Evolutionary conservation across 2,888 invertebrate species (phyloP), one percentile per base, ranked within the genome.

Genomic region (Drosophila prostipennis): DNA sequence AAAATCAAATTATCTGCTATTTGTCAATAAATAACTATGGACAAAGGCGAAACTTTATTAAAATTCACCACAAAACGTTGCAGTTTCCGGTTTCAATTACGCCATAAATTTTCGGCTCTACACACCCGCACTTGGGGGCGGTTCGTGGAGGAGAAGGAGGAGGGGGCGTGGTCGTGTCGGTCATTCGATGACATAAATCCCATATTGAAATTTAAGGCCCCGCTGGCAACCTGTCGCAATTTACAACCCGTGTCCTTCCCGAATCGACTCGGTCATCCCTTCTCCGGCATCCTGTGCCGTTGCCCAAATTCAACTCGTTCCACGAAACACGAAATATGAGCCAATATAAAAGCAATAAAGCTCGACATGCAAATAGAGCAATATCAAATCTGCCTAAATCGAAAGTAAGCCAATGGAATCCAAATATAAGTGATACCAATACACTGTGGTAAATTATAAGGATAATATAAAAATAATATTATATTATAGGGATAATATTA

Each of bases 71-170:
- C 87, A 85, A 80, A 87, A 73, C 80, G 78, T 74, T 85, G 87
- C 77, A 82, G 87, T 85, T 85, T 87, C 85, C 80, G 77, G 80
- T 80, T 87, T 87, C 87, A 87, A 86, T 86, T 87, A 87, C 80
- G 77, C 71, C 77, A 87, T 86, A 87, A 86, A 86, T 86, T 85
- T 79, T 77, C 77, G 74, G 69, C 61, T 42, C 57, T 68, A 57
- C 74, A 77, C 74, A 60, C 81, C 70, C 80, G 74, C 65, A 55
- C 58, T 58, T 46, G 29, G 45, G 45, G 45, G 45, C 29, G 29
- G 13, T n/a, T n/a, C n/a, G n/a, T 5, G 26, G 26, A 37, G 37
- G 37, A 14, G 3, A 14, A 16, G 40, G 40, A n/a, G 6, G 37
- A 13, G 37, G 34, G 52, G 58, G 51, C 42, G 55, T 37, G 34